A percentile compares a stretch with the other conserved stretches of the same genome.
phyloP scores from a whole-genome alignment of 2,888 invertebrate genomes.

The Polymixis flavicincta region DNA sequence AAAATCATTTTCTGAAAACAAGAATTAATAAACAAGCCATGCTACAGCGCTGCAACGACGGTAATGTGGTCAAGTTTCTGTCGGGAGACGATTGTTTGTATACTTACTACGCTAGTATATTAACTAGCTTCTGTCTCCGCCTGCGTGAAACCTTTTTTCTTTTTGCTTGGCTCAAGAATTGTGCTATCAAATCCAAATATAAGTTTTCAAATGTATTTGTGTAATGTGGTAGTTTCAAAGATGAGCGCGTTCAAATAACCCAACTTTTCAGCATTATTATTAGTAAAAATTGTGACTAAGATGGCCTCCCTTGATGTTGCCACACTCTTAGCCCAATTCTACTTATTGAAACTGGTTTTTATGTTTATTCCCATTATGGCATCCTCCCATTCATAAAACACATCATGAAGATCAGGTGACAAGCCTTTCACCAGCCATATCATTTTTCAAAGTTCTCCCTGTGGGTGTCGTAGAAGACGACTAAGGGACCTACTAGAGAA shows the following conservation, averaged over 20 bases:
- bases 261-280: not conserved
- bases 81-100: not conserved
- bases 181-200: too few relatives aligned
- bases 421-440: not conserved
- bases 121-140: too few relatives aligned
- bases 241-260: too few relatives aligned
- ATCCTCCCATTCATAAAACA: not conserved
- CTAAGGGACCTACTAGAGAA: too few relatives aligned
- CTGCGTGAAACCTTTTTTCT: too few relatives aligned
- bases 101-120: too few relatives aligned
- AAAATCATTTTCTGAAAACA: too few relatives aligned
- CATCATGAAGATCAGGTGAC: too few relatives aligned
- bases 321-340: not conserved
- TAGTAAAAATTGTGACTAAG: not conserved
- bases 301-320: not conserved
- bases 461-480: too few relatives aligned
- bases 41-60: not conserved
- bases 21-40: not conserved
- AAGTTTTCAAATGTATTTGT: too few relatives aligned
- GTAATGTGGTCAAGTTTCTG: not conserved
- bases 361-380: not conserved
- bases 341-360: conserved; percentile 6
- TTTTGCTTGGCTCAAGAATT: too few relatives aligned
- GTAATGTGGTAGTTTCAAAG: too few relatives aligned
- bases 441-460: not conserved